These are phyloP conservation scores for Alectoris magna DNA, from an alignment of 2,797 vertebrate genomes.

Conservation along the genomic window DNA sequence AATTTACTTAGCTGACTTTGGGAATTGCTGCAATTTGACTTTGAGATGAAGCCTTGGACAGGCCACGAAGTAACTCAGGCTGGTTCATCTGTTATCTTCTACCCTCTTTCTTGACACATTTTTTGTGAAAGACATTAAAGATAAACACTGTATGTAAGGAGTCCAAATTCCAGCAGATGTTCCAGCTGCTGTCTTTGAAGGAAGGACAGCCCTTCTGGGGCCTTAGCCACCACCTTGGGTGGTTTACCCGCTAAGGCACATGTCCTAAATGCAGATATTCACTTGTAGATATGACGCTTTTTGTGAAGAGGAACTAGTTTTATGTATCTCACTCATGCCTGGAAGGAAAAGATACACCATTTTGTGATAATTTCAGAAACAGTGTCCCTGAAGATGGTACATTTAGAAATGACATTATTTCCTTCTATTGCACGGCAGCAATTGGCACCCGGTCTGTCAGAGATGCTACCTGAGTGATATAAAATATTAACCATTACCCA, in stretches of 20 bases:
- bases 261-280: background rate
- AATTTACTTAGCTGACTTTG: background rate
- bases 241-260: background rate
- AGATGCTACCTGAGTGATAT: background rate
- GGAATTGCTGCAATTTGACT: background rate
- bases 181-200: background rate
- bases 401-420: slow-evolving; percentile 31
- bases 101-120: background rate
- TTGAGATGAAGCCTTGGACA: background rate
- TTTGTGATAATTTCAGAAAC: slow-evolving; percentile 6
- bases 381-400: background rate
- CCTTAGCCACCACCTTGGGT: background rate
- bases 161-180: background rate
- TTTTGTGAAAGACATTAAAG: background rate
- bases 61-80: background rate
- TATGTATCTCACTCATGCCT: background rate
- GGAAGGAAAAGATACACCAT: background rate
- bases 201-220: background rate
- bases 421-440: slow-evolving; percentile 6
- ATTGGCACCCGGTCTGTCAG: background rate
- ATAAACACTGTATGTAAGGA: background rate
- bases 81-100: background rate
- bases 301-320: background rate
- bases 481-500: background rate
- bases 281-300: background rate